Evolutionary conservation across 2,113 vertebrate species (phyloP), one percentile per base, ranked within the genome.

Genomic region (Pseudorhombus dupliciocellatus): DNA sequence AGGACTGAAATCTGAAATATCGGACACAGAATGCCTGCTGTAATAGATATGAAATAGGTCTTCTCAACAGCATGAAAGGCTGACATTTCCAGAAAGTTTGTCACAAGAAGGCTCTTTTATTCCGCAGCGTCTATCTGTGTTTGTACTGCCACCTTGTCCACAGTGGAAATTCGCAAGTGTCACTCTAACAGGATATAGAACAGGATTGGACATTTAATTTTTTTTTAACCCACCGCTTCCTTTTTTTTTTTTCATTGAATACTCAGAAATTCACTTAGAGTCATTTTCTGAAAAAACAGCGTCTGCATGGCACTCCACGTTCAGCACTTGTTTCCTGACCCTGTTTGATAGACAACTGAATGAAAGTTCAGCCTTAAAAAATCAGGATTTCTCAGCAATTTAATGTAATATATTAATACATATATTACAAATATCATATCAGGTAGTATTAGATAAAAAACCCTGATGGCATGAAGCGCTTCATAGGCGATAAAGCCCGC

Each of bases 41-140:
- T 94, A 94, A 94, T 93, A 94, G 93, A 94, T 94, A 94, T 93
- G 94, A 94, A 94, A 94, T 92, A 83, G 92, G 93, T 91, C 92
- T 94, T 93, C 94, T 94, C 93, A 88, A 92, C 89, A 88, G 84
- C 92, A 91, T 94, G 91, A 94, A 94, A 94, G 91, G 91, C 88
- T 94, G 93, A 94, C 94, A 94, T 94, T 94, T 94, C 80, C 89
- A 86, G 86, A 93, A 93, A 94, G 94, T 94, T 94, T 93, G 91
- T 93, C 91, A 91, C 75, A 86, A 93, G 93, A 91, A 92, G 91
- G 74, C 77, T 91, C 92, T 93, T 92, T 94, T 93, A 93, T 93
- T 92, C 91, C 85, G 77, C 74, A 77, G 79, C 88, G 88, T 91
- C 93, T 92, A 92, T 94, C 92, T 88, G 72, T 77, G 84, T 93